A percentile compares a stretch with the other conserved stretches of the same genome.
Conservation (phyloP, 1,140 invertebrate genomes). For the Neodiprion lecontei region DNA sequence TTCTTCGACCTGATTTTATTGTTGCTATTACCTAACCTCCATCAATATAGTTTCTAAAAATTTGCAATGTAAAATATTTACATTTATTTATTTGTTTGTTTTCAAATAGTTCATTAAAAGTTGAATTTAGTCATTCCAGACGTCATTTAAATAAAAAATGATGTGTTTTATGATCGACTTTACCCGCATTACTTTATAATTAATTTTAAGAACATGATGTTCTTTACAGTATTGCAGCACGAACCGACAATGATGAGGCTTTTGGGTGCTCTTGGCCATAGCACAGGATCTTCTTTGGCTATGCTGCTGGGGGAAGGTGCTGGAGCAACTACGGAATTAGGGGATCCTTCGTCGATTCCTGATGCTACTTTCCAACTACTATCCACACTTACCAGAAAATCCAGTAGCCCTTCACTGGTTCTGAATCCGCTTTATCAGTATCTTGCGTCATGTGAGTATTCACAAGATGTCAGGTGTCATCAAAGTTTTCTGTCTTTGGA, state of each 20-base stretch:
- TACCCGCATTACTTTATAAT: not conserved
- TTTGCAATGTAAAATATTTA: not conserved
- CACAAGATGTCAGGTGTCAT: not conserved
- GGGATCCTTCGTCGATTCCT: slow-evolving; percentile 74
- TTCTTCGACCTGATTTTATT: not conserved
- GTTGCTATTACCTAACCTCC: slow-evolving; percentile 11
- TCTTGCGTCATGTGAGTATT: slow-evolving; percentile 70
- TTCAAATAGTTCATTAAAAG: slow-evolving; percentile 10
- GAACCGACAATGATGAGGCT: slow-evolving; percentile 83
- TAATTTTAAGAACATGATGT: not conserved
- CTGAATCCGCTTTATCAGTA: slow-evolving; percentile 79
- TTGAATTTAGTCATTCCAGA: slow-evolving; percentile 4
- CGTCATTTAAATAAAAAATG: not conserved
- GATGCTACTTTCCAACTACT: slow-evolving; percentile 87
- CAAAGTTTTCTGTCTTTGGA: not conserved
- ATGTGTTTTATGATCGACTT: slow-evolving; percentile 6
- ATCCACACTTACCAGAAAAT: slow-evolving; percentile 72
- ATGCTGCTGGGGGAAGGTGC: slow-evolving; percentile 60
- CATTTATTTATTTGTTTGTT: slow-evolving; percentile 8
- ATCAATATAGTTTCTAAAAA: not conserved
- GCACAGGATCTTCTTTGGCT: slow-evolving; percentile 71
- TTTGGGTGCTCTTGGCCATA: slow-evolving; percentile 76
- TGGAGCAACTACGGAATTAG: slow-evolving; percentile 54
- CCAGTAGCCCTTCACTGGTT: slow-evolving; percentile 75
- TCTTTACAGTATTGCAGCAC: slow-evolving; percentile 72